Conservation (phyloP, 2,113 vertebrate genomes). For the Butorides virescens region DNA sequence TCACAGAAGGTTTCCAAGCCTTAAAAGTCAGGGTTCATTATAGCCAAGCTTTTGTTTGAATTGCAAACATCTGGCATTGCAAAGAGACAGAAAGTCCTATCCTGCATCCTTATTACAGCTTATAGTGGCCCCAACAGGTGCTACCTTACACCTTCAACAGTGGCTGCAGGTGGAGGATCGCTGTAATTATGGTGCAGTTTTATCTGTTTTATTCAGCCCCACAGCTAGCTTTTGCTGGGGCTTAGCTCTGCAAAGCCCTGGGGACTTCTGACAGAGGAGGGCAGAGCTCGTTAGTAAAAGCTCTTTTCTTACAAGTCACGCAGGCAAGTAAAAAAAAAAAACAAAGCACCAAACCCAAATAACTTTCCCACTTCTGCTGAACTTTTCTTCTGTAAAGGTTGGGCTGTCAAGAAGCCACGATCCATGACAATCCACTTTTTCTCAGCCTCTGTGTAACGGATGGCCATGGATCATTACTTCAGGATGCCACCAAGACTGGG, state of each 20-base stretch:
- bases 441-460: not conserved
- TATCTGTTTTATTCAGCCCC: not conserved
- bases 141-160: not conserved
- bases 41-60: not conserved
- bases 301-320: not conserved
- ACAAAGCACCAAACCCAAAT: not conserved
- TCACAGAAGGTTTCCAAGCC: not conserved
- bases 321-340: not conserved
- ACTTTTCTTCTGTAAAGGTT: conserved; percentile 19
- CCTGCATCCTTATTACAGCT: not conserved
- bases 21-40: not conserved
- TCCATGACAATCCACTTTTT: conserved; percentile 12
- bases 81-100: not conserved
- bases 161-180: not conserved
- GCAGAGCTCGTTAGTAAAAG: not conserved
- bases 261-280: not conserved
- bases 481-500: not conserved
- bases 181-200: not conserved
- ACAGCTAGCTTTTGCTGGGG: not conserved
- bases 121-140: not conserved
- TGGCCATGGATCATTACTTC: conserved; percentile 21
- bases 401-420: not conserved
- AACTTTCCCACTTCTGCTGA: conserved; percentile 1
- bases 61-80: not conserved
- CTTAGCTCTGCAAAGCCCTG: not conserved